Percentiles rank a stretch among this genome's conserved stretches.
Evolutionary conservation across 2,113 vertebrate species (phyloP).

Genomic region (Strix uralensis): DNA sequence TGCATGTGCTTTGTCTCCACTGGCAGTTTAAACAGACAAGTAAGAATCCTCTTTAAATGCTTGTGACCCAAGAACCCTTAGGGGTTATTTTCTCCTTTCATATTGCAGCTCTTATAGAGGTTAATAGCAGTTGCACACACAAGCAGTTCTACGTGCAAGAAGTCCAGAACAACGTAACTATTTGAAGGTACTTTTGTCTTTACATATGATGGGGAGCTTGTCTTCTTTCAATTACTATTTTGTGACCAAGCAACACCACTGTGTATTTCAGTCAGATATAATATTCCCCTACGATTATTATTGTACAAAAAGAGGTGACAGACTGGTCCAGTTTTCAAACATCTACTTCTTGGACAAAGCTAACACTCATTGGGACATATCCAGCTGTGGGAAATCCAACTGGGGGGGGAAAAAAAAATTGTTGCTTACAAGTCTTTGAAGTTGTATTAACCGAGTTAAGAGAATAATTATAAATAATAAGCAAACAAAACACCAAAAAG

Average conservation of each 20-base stretch:
- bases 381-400: neutral
- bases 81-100: neutral
- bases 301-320: neutral
- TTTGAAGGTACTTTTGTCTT: conserved; percentile 23
- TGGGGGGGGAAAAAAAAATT: rapidly evolving
- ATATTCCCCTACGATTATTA: neutral
- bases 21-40: neutral
- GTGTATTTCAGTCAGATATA: neutral
- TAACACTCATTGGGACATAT: neutral
- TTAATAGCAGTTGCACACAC: neutral
- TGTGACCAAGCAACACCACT: neutral
- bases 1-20: neutral
- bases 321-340: neutral
- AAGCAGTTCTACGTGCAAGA: neutral
- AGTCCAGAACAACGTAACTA: neutral
- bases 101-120: neutral
- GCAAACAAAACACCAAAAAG: neutral
- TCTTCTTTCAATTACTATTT: conserved; percentile 30
- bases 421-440: neutral
- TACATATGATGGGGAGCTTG: neutral
- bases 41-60: neutral
- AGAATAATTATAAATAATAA: neutral
- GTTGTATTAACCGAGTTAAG: neutral
- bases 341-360: neutral
- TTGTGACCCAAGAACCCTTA: neutral